These are phyloP conservation scores for Eunapius fragilis DNA, from an alignment of 37 sponge, comb jelly and placozoan genomes.

Conservation along the genomic window DNA sequence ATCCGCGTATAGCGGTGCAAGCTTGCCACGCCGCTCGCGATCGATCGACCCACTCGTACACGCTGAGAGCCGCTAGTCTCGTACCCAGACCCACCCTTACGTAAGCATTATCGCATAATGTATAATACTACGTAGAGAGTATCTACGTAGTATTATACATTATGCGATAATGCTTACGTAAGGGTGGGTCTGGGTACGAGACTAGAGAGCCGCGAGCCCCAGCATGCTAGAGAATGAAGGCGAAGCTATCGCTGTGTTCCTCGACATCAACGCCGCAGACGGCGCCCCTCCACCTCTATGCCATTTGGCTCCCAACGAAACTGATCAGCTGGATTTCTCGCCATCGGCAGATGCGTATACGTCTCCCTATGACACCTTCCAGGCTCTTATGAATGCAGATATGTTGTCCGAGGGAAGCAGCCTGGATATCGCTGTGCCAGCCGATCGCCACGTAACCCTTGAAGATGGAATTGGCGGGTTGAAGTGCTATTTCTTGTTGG, in stretches of 20 bases:
- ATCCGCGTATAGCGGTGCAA: background rate
- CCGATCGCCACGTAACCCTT: background rate
- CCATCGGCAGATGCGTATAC: background rate
- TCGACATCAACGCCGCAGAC: background rate
- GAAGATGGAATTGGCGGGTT: conserved; percentile 31
- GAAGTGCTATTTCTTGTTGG: conserved; percentile 36
- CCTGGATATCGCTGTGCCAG: background rate
- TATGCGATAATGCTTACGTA: too few relatives aligned
- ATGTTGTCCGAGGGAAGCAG: background rate
- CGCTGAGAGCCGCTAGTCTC: too few relatives aligned
- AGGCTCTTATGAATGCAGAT: conserved; percentile 17
- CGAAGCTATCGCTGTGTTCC: background rate
- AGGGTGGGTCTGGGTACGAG: too few relatives aligned
- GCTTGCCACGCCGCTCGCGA: background rate
- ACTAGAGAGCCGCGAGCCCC: background rate
- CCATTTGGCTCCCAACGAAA: background rate
- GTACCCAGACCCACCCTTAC: too few relatives aligned
- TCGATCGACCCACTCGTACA: background rate
- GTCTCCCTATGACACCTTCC: background rate
- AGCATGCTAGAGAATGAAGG: background rate
- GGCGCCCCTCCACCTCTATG: background rate
- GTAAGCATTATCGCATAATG: too few relatives aligned
- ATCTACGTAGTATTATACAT: too few relatives aligned
- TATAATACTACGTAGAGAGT: too few relatives aligned
- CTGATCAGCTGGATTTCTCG: background rate